A percentile compares a stretch with the other conserved stretches of the same genome.
Conservation (phyloP, 2,113 vertebrate genomes). For the Pluvianellus socialis region DNA sequence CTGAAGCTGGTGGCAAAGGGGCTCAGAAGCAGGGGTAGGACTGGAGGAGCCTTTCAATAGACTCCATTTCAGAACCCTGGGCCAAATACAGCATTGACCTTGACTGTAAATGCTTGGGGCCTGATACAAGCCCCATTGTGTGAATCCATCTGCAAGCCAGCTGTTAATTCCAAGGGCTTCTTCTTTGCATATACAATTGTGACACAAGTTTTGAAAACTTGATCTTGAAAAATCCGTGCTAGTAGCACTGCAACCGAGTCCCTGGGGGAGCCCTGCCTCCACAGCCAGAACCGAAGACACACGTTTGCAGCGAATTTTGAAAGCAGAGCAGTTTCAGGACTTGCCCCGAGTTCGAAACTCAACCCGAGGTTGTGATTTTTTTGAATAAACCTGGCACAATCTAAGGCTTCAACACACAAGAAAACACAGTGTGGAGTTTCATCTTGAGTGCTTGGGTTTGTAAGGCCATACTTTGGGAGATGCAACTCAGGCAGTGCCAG, state of each 20-base stretch:
- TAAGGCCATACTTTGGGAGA: background rate
- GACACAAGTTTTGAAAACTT: slow-evolving; percentile 23
- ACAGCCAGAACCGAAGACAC: background rate
- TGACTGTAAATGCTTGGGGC: background rate
- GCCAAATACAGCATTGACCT: background rate
- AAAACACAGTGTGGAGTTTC: background rate
- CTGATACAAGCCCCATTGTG: slow-evolving; percentile 22
- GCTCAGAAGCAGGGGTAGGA: background rate
- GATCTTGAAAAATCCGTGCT: background rate
- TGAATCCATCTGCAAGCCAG: slow-evolving; percentile 41
- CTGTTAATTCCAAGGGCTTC: background rate
- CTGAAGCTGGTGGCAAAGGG: background rate
- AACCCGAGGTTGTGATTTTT: background rate
- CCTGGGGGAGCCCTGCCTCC: background rate
- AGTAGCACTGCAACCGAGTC: background rate
- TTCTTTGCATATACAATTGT: background rate
- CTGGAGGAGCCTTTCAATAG: background rate
- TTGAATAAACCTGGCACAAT: background rate
- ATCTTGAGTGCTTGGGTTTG: background rate
- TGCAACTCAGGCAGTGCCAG: fast-evolving
- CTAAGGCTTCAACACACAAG: background rate
- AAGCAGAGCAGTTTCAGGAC: slow-evolving; percentile 9
- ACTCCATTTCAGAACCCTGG: background rate
- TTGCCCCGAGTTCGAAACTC: background rate
- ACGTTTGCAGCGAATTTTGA: background rate